These are phyloP conservation scores for Drosophila bipectinata DNA, from an alignment of 1,140 invertebrate genomes.

Conservation along the genomic window DNA sequence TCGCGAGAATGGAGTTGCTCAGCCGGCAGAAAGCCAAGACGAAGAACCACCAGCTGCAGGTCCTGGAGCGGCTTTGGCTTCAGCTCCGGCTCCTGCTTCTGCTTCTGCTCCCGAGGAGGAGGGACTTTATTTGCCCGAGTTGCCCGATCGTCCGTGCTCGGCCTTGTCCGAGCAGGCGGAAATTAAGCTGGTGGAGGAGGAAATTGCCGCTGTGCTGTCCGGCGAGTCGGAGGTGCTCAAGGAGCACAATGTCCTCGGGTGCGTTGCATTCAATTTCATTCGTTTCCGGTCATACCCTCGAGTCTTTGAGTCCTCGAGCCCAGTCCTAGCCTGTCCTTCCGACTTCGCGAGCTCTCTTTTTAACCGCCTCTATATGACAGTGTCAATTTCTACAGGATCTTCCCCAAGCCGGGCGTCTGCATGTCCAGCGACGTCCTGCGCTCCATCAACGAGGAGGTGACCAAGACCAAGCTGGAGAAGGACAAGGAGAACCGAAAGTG, in stretches of 20 bases:
- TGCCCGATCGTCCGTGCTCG: slow-evolving; percentile 76
- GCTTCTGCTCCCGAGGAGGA: slow-evolving; percentile 7
- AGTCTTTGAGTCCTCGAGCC: not conserved
- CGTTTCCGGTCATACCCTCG: slow-evolving; percentile 10
- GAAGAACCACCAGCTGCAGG: not conserved
- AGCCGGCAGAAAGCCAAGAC: slow-evolving; percentile 13
- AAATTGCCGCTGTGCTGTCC: slow-evolving; percentile 88
- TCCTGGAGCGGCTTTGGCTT: not conserved
- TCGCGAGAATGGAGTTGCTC: slow-evolving; percentile 12
- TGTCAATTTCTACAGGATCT: slow-evolving; percentile 88
- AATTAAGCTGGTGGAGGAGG: slow-evolving; percentile 86
- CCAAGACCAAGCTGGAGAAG: slow-evolving; percentile 84
- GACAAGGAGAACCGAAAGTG: slow-evolving; percentile 86
- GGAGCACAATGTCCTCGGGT: slow-evolving; percentile 88
- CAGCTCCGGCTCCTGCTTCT: not conserved
- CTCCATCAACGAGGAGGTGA: slow-evolving; percentile 86
- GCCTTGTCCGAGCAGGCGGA: slow-evolving; percentile 72
- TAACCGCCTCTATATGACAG: slow-evolving; percentile 78
- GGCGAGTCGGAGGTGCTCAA: slow-evolving; percentile 88
- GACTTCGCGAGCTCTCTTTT: slow-evolving; percentile 26
- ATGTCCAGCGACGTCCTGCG: slow-evolving; percentile 89
- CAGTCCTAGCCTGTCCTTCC: not conserved
- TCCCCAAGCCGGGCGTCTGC: slow-evolving; percentile 87
- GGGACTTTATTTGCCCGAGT: slow-evolving; percentile 61
- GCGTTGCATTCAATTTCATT: slow-evolving; percentile 71